These are phyloP conservation scores for Parthenolecanium corni DNA, from an alignment of 2,888 invertebrate species.

Conservation along the genomic window DNA sequence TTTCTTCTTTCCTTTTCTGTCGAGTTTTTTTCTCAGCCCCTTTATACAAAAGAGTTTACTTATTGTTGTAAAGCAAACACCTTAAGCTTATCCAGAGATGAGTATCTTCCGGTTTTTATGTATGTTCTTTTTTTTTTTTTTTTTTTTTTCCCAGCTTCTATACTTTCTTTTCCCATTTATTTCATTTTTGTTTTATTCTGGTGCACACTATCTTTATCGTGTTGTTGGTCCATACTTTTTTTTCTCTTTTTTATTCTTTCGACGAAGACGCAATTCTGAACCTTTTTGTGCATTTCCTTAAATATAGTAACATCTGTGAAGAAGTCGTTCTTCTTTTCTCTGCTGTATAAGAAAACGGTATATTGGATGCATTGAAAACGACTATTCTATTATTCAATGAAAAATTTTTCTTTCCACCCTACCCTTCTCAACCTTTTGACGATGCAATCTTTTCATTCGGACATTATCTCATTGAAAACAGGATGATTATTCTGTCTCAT, in stretches of 20 bases:
- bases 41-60: conserved; percentile 14
- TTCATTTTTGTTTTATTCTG: conserved; percentile 19
- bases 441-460: not conserved
- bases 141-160: not conserved
- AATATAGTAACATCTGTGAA: conserved; percentile 20
- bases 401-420: conserved; percentile 5
- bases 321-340: not conserved
- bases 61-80: conserved; percentile 26
- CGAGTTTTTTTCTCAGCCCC: no score
- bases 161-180: not conserved
- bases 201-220: not conserved
- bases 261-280: conserved; percentile 8
- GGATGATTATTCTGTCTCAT: conserved; percentile 1
- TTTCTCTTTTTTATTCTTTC: conserved; percentile 5
- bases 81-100: conserved; percentile 24
- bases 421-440: not conserved
- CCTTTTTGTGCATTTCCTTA: conserved; percentile 13
- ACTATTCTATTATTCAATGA: conserved; percentile 20
- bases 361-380: conserved; percentile 12
- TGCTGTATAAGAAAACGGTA: not conserved
- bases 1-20: not conserved
- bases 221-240: conserved; percentile 1
- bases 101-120: conserved; percentile 20
- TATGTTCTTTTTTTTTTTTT: conserved; percentile 10
- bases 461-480: conserved; percentile 10